Conservation (phyloP, 2,113 vertebrate species). For the Podarcis cretensis region DNA sequence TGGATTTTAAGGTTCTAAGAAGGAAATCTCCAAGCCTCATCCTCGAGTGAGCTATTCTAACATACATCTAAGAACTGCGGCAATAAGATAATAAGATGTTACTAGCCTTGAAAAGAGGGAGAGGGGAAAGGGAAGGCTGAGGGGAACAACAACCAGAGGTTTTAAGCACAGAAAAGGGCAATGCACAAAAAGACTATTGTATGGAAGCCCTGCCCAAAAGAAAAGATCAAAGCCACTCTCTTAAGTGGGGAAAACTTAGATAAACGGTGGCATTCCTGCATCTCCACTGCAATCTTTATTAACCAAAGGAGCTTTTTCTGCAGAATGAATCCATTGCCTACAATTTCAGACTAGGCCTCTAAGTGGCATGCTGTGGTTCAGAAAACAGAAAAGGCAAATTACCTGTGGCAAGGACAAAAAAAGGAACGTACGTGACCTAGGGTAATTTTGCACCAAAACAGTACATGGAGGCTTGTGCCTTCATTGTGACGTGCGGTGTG, state of each 20-base stretch:
- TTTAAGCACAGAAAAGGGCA: slow-evolving; percentile 46
- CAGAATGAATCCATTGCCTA: background rate
- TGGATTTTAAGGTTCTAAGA: background rate
- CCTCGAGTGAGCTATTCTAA: background rate
- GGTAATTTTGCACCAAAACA: background rate
- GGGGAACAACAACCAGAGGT: too few species aligned
- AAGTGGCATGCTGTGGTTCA: background rate
- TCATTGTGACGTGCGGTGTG: background rate
- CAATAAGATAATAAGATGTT: background rate
- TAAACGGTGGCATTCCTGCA: background rate
- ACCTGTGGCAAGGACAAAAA: background rate
- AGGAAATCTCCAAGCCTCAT: background rate
- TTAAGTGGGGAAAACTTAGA: slow-evolving; percentile 52
- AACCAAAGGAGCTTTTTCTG: slow-evolving; percentile 51
- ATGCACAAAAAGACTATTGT: slow-evolving; percentile 48
- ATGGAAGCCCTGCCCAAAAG: slow-evolving; percentile 63
- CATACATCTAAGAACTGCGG: background rate
- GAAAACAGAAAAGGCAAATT: background rate
- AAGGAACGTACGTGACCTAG: background rate
- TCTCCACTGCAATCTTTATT: slow-evolving; percentile 52
- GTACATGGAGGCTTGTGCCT: too few species aligned
- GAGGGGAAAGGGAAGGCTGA: background rate
- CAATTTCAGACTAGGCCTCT: background rate
- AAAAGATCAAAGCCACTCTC: slow-evolving; percentile 59
- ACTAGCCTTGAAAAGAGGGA: background rate